These are phyloP conservation scores for Limulus polyphemus DNA, from an alignment of 2,888 invertebrate species.

Conservation along the genomic window DNA sequence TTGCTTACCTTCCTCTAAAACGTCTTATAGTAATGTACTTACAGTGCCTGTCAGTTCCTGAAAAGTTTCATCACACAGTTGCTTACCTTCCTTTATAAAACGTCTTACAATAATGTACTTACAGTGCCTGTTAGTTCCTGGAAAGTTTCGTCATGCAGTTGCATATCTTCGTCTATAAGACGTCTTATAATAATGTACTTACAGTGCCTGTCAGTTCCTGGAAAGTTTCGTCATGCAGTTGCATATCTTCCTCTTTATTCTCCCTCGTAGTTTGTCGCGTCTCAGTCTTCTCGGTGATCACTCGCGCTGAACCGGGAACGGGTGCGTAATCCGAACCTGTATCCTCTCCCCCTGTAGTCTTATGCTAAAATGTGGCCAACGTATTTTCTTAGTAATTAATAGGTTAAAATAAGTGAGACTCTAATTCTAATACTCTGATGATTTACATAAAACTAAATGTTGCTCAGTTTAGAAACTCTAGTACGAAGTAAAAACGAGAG, in stretches of 20 bases:
- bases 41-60: slow-evolving; percentile 16
- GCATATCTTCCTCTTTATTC: slow-evolving; percentile 21
- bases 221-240: slow-evolving; percentile 23
- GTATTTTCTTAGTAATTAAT: not conserved
- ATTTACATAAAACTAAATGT: not conserved
- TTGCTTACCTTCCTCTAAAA: slow-evolving; percentile 22
- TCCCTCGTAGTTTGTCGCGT: slow-evolving; percentile 18
- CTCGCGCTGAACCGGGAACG: slow-evolving; percentile 13
- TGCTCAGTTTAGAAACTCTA: too few relatives aligned
- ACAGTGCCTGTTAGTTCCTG: slow-evolving; percentile 16
- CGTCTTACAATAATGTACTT: too few relatives aligned
- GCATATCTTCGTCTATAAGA: slow-evolving; percentile 23
- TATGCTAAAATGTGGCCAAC: not conserved
- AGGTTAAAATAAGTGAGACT: too few relatives aligned
- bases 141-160: slow-evolving; percentile 23
- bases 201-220: slow-evolving; percentile 16
- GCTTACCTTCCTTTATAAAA: slow-evolving; percentile 23
- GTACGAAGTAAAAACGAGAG: too few relatives aligned
- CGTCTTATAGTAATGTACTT: too few relatives aligned
- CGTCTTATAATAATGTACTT: not conserved
- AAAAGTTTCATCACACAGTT: slow-evolving; percentile 23
- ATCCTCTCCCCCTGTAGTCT: slow-evolving; percentile 1
- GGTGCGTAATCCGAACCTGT: not conserved
- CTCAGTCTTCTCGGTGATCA: slow-evolving; percentile 22
- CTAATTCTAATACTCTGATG: not conserved